Conservation (phyloP, 2,888 invertebrate species). For the Ormyrus nitidulus region DNA sequence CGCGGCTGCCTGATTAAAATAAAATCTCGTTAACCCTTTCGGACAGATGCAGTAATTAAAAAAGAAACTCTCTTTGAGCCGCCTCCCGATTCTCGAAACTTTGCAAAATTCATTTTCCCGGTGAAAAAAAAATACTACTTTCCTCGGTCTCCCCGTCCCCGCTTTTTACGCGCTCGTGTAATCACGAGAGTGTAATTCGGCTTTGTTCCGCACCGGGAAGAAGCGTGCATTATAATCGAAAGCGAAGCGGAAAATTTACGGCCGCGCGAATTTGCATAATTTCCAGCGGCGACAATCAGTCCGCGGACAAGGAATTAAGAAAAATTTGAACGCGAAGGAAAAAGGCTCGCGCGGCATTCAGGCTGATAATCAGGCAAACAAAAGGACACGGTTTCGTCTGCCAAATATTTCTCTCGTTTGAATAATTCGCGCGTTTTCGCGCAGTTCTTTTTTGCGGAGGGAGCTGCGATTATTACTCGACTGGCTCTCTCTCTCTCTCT, state of each 20-base stretch:
- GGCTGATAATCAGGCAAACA: background rate
- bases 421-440: constrained; percentile 57
- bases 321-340: constrained; percentile 7
- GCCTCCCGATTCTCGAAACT: constrained; percentile 9
- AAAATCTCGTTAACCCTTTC: background rate
- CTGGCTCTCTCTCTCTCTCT: background rate
- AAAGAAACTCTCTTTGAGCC: constrained; percentile 15
- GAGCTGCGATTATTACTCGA: constrained; percentile 42
- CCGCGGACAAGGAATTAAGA: background rate
- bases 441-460: constrained; percentile 30
- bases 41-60: constrained; percentile 24
- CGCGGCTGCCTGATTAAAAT: constrained; percentile 10
- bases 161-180: background rate
- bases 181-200: constrained; percentile 43
- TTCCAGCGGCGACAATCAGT: constrained; percentile 16
- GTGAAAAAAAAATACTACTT: constrained; percentile 22
- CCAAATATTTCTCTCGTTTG: constrained; percentile 61
- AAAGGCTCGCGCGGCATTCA: background rate
- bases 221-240: constrained; percentile 36
- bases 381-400: constrained; percentile 36
- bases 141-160: background rate
- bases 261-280: constrained; percentile 35
- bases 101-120: constrained; percentile 29
- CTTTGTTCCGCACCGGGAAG: constrained; percentile 16
- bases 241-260: constrained; percentile 32